These are phyloP conservation scores for Tiliacea aurago DNA, from an alignment of 2,888 invertebrate species.

Conservation along the genomic window DNA sequence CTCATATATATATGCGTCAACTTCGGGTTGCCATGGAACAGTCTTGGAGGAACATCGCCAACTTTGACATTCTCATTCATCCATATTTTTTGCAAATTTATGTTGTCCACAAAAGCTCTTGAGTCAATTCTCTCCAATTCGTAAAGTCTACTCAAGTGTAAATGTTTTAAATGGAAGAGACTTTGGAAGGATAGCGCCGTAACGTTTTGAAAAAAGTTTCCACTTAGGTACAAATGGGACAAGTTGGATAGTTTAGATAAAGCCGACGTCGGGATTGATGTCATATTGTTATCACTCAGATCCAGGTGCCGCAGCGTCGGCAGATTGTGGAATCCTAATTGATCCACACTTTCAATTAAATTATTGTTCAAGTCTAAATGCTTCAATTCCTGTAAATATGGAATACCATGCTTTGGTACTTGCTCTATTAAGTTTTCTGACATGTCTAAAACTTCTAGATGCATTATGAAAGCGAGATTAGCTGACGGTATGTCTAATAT, in stretches of 20 bases:
- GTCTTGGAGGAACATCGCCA: slow-evolving; percentile 93
- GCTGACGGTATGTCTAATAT: slow-evolving; percentile 94
- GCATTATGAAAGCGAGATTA: slow-evolving; percentile 92
- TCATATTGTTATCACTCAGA: slow-evolving; percentile 95
- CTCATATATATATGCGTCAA: slow-evolving; percentile 94
- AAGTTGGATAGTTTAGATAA: slow-evolving; percentile 94
- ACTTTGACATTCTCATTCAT: slow-evolving; percentile 95
- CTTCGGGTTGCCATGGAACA: slow-evolving; percentile 96
- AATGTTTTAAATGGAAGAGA: slow-evolving; percentile 94
- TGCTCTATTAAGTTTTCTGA: slow-evolving; percentile 95
- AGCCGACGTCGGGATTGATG: slow-evolving; percentile 94
- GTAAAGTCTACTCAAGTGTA: slow-evolving; percentile 93
- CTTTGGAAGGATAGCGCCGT: slow-evolving; percentile 95
- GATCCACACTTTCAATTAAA: slow-evolving; percentile 93
- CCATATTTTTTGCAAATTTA: slow-evolving; percentile 94
- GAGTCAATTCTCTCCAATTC: slow-evolving; percentile 93
- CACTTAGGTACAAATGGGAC: slow-evolving; percentile 94
- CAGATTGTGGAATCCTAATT: slow-evolving; percentile 94
- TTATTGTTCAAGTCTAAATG: slow-evolving; percentile 94
- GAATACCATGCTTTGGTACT: slow-evolving; percentile 93
- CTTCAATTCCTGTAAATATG: slow-evolving; percentile 93
- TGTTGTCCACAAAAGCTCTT: slow-evolving; percentile 96
- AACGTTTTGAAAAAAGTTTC: slow-evolving; percentile 94
- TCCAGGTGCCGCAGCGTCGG: slow-evolving; percentile 93
- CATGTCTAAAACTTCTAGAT: slow-evolving; percentile 93